Evolutionary conservation across 1,140 invertebrate species (phyloP).

Genomic region (Drosophila nasuta): DNA sequence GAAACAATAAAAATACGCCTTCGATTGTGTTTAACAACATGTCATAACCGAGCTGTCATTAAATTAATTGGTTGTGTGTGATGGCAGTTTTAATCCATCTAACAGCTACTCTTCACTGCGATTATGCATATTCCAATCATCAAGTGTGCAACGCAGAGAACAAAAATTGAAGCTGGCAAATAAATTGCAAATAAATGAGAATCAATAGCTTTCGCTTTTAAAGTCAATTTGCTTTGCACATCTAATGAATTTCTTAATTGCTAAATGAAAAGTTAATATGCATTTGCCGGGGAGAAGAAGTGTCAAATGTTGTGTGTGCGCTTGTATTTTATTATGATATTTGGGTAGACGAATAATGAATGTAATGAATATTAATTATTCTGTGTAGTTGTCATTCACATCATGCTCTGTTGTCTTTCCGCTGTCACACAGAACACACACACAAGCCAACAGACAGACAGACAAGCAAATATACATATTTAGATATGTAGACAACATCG

Average conservation of each 20-base stretch:
- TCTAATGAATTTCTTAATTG: background rate
- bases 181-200: too few relatives aligned
- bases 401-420: background rate
- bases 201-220: background rate
- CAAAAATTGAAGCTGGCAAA: too few relatives aligned
- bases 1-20: too few relatives aligned
- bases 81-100: too few relatives aligned
- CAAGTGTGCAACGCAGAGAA: too few relatives aligned
- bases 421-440: slow-evolving; percentile 11
- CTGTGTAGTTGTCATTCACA: slow-evolving; percentile 11
- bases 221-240: background rate
- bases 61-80: too few relatives aligned
- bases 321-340: slow-evolving; percentile 2
- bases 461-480: background rate
- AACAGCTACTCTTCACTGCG: too few relatives aligned
- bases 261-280: background rate
- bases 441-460: background rate
- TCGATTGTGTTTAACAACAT: too few relatives aligned
- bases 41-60: too few relatives aligned
- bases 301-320: background rate
- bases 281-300: background rate
- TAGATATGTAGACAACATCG: background rate
- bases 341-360: slow-evolving; percentile 8
- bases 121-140: too few relatives aligned
- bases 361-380: slow-evolving; percentile 21